Evolutionary conservation across 2,797 vertebrate species (phyloP).

Genomic region (Xenentodon cancila): DNA sequence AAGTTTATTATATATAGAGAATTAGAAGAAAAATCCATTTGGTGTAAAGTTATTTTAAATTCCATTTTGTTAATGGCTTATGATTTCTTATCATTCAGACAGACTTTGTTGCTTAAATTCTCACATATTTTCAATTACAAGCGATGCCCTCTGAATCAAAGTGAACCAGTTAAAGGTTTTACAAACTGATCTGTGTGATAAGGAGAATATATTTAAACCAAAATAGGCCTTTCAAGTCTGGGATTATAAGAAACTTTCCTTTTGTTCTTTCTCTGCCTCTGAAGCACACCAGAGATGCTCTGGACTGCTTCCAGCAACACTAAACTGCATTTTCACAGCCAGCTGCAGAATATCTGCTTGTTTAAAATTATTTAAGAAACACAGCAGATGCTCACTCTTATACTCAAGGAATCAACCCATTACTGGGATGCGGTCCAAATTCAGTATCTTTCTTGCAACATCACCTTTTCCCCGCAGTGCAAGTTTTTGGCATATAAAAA

Average conservation of each 20-base stretch:
- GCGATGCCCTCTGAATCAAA: background rate
- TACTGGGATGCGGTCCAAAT: slow-evolving; percentile 50
- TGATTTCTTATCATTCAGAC: no score
- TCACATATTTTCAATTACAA: background rate
- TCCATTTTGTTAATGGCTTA: no score
- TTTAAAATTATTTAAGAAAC: slow-evolving; percentile 52
- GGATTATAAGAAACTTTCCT: slow-evolving; percentile 1
- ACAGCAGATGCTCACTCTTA: slow-evolving; percentile 61
- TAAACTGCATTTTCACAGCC: slow-evolving; percentile 41
- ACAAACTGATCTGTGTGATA: slow-evolving; percentile 21
- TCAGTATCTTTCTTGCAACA: slow-evolving; percentile 23
- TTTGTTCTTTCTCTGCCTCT: slow-evolving; percentile 8
- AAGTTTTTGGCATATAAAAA: slow-evolving; percentile 25
- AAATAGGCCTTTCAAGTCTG: slow-evolving; percentile 16
- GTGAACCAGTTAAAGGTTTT: slow-evolving; percentile 4
- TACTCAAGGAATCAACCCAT: slow-evolving; percentile 55
- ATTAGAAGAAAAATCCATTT: no score
- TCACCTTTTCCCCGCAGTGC: slow-evolving; percentile 13
- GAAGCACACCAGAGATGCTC: slow-evolving; percentile 16
- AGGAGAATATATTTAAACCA: slow-evolving; percentile 11
- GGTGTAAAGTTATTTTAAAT: no score
- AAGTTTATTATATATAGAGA: background rate
- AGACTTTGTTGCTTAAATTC: background rate
- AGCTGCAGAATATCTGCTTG: slow-evolving; percentile 58
- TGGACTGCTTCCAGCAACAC: slow-evolving; percentile 58